These are phyloP conservation scores for Trissolcus brochymenae DNA, from an alignment of 2,888 invertebrate genomes.

Conservation along the genomic window DNA sequence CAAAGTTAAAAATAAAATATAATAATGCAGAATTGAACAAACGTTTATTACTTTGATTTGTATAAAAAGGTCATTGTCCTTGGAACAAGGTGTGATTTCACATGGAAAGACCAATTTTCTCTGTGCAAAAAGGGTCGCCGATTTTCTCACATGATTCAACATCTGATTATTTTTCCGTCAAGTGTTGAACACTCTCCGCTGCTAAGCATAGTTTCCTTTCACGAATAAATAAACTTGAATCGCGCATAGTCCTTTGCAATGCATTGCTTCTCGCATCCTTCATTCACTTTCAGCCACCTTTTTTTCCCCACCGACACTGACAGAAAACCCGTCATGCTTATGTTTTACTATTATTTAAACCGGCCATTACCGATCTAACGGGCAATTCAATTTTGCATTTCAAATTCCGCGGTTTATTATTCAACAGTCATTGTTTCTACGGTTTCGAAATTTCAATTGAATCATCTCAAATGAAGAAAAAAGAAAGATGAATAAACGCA, in stretches of 20 bases:
- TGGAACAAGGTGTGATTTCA: too few relatives aligned
- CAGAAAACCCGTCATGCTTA: slow-evolving; percentile 10
- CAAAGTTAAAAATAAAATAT: too few relatives aligned
- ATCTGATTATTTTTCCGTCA: slow-evolving; percentile 37
- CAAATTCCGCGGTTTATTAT: too few relatives aligned
- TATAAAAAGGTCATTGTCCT: too few relatives aligned
- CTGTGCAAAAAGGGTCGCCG: slow-evolving; percentile 1
- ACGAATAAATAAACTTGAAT: slow-evolving; percentile 44
- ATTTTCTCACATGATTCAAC: slow-evolving; percentile 40
- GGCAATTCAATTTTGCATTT: background rate
- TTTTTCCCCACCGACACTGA: slow-evolving; percentile 7
- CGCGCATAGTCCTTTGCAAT: slow-evolving; percentile 28
- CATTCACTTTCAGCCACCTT: slow-evolving; percentile 28
- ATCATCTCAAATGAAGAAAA: background rate
- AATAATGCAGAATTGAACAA: too few relatives aligned
- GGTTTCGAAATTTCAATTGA: too few relatives aligned
- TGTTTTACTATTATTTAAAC: too few relatives aligned
- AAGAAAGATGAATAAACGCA: background rate
- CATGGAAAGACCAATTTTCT: slow-evolving; percentile 5
- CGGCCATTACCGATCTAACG: too few relatives aligned
- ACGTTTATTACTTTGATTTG: too few relatives aligned
- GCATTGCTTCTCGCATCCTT: slow-evolving; percentile 26
- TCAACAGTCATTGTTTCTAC: too few relatives aligned
- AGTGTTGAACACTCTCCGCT: slow-evolving; percentile 7
- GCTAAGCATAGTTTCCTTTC: slow-evolving; percentile 31